These are phyloP conservation scores for Recurvirostra avosetta DNA, from an alignment of 2,113 vertebrate genomes.

Conservation along the genomic window DNA sequence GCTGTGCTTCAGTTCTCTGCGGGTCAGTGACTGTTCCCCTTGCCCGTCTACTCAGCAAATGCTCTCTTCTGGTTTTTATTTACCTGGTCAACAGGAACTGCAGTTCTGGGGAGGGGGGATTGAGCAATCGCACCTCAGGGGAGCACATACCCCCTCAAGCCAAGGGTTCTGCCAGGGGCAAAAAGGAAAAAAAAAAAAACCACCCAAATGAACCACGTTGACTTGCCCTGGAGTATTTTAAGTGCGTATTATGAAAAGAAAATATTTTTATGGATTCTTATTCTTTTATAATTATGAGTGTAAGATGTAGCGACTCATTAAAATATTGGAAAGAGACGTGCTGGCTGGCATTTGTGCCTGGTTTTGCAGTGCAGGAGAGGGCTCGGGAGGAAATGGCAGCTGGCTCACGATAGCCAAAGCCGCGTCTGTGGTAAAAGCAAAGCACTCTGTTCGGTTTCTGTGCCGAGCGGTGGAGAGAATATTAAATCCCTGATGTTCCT, in stretches of 20 bases:
- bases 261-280: constrained; percentile 98
- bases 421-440: neutral
- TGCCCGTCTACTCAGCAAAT: neutral
- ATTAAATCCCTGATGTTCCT: constrained; percentile 1
- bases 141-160: constrained; percentile 24
- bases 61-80: constrained; percentile 43
- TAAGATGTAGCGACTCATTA: constrained; percentile 84
- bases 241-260: constrained; percentile 92
- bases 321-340: constrained; percentile 64
- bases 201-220: constrained; percentile 61
- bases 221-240: constrained; percentile 83
- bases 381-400: neutral
- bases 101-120: constrained; percentile 11
- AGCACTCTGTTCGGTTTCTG: neutral
- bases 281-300: constrained; percentile 89
- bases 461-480: neutral
- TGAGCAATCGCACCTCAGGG: constrained; percentile 62
- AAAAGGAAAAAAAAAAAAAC: neutral
- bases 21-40: constrained; percentile 64
- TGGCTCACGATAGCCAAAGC: neutral
- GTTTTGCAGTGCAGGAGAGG: neutral
- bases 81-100: constrained; percentile 45
- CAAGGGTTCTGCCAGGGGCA: constrained; percentile 54
- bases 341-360: neutral
- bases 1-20: constrained; percentile 65